phyloP scores from a whole-genome alignment of 30 jellyfish, hydroid and myxozoan species.

The Cassiopea xamachana region DNA sequence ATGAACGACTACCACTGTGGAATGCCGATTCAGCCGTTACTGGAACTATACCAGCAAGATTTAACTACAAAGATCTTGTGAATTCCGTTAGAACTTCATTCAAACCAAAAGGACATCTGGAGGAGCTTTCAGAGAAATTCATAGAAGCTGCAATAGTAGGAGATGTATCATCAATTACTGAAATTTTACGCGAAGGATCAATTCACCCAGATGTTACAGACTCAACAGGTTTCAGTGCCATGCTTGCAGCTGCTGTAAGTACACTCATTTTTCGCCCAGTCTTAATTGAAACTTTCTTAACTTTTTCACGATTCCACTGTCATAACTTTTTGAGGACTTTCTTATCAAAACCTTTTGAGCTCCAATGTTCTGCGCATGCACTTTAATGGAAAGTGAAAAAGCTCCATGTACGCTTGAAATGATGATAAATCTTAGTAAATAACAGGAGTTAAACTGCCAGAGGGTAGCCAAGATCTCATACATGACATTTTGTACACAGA shows the following conservation, averaged over 20 bases:
- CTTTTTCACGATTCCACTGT: too few relatives aligned
- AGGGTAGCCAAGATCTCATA: too few relatives aligned
- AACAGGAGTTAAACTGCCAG: too few relatives aligned
- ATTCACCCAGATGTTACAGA: constrained; percentile 88
- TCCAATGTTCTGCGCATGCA: too few relatives aligned
- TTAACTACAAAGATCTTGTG: constrained; percentile 35
- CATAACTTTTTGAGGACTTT: too few relatives aligned
- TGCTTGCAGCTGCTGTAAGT: constrained; percentile 97
- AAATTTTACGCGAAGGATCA: constrained; percentile 49
- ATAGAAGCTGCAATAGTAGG: constrained; percentile 72
- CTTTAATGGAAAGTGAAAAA: too few relatives aligned
- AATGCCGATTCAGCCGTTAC: constrained; percentile 8
- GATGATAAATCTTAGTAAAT: too few relatives aligned
- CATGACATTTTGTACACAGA: too few relatives aligned
- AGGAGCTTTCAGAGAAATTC: constrained; percentile 65
- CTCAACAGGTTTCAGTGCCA: constrained; percentile 84
- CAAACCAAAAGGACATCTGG: constrained; percentile 74
- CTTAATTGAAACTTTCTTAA: too few relatives aligned
- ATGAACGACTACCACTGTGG: constrained; percentile 4
- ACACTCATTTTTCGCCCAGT: not conserved
- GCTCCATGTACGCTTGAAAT: too few relatives aligned
- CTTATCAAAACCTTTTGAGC: too few relatives aligned
- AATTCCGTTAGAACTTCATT: constrained; percentile 31
- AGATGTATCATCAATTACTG: constrained; percentile 40
- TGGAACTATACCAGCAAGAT: constrained; percentile 24